Base-by-base conservation (phyloP, 2,888 invertebrate species). In the Pyrgus malvae region DNA sequence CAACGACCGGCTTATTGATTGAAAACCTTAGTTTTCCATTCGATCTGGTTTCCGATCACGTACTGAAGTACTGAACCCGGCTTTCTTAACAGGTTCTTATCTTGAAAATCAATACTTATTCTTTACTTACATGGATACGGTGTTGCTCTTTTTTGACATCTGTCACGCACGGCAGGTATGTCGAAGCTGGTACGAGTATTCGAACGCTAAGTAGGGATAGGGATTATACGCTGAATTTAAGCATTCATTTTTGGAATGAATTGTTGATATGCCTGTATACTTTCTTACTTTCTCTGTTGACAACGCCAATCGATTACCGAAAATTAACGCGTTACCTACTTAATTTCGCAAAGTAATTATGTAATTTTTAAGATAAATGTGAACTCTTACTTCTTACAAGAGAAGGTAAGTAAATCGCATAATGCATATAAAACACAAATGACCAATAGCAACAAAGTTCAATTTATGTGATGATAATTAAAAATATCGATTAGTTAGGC, bases 31-130 rank as follows among this genome's bases (percentile, higher is more conserved):
- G 72, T 74, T 74, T 72, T 70, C 78, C 80, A 81, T 83, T 78
- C 78, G 83, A 79, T 80, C 76, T 82, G 83, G 78, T 83, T 71
- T 67, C 80, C 72, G 72, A 72, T 75, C 80, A 82, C 82, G 82
- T 81, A 76, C 38, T 16, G 19, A 45, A 40, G 46, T 75, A 59
- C 66, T 65, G 64, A 67, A 67, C 66, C 61, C 64, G 48, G 48
- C 55, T 57, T 58, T 46, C 55, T 50, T 46, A 46, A 54, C 54
- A 40, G 54, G 54, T 46, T 54, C 54, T 31, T 54, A 48, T 57
- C 54, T 51, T 42, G 17, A 33, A 50, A 51, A 51, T 51, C 42
- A 35, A 35, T 42, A 42, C 35, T 42, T 42, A 50, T 42, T 33
- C 41, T 33, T 42, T 16, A 31, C 38, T 41, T 50, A 50, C 33